Percentiles rank a stretch among this genome's conserved stretches.
Evolutionary conservation across 2,888 invertebrate species (phyloP).

Genomic region (Trachelus tabidus): DNA sequence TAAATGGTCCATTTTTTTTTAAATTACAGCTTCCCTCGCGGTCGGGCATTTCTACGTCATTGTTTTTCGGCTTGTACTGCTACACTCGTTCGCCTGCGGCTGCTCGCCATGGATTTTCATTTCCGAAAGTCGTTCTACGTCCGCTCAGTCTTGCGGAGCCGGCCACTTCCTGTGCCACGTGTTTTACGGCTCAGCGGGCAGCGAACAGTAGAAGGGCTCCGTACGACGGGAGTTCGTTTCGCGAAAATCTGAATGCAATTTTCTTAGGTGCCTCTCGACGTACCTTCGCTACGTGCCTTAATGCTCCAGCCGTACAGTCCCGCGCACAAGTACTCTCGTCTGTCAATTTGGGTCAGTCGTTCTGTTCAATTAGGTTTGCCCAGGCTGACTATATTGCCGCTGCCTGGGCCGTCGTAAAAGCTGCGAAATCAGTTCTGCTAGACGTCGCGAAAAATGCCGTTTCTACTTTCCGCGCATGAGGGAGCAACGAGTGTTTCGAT

Average conservation of each 20-base stretch:
- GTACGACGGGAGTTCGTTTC: slow-evolving; percentile 25
- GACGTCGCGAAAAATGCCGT: neutral
- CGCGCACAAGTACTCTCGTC: slow-evolving; percentile 28
- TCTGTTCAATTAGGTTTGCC: slow-evolving; percentile 42
- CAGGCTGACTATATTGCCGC: slow-evolving; percentile 33
- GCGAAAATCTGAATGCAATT: slow-evolving; percentile 42
- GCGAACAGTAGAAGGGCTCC: slow-evolving; percentile 8
- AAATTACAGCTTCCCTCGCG: accelerated
- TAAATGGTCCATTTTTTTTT: neutral
- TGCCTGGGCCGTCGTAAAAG: neutral
- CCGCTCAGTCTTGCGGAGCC: neutral
- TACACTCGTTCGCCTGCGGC: neutral
- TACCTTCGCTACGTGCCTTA: neutral
- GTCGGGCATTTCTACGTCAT: neutral
- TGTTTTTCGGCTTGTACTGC: neutral
- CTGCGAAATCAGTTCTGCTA: neutral
- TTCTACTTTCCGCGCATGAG: too few species aligned
- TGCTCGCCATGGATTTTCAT: neutral
- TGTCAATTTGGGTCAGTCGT: slow-evolving; percentile 42
- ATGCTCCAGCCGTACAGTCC: neutral
- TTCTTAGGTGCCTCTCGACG: slow-evolving; percentile 10
- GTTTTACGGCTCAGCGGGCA: slow-evolving; percentile 29
- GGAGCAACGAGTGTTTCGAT: neutral
- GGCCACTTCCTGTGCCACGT: slow-evolving; percentile 10
- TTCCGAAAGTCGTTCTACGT: neutral